phyloP scores from a whole-genome alignment of 2,797 vertebrate species.

The Gila robusta region DNA sequence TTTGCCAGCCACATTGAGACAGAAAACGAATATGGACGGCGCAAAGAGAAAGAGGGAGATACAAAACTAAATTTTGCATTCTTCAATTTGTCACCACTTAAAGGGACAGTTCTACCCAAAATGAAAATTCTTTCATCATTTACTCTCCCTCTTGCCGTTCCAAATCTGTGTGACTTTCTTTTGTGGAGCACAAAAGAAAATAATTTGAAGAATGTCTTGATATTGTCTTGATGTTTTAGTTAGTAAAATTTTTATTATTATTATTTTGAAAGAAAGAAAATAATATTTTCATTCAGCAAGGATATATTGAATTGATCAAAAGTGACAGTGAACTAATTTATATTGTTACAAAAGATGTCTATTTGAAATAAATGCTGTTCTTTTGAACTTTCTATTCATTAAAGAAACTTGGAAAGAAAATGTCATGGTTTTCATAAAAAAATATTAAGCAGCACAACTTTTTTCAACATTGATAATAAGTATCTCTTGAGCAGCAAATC shows the following conservation, averaged over 20 bases:
- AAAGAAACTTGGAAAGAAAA: not conserved
- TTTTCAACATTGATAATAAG: not conserved
- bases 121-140: slow-evolving; percentile 10
- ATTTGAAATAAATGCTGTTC: not conserved
- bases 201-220: not conserved
- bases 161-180: not conserved
- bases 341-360: not conserved
- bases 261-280: not conserved
- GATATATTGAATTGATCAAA: not conserved
- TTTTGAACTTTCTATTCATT: not conserved
- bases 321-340: not conserved
- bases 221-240: not conserved
- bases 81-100: slow-evolving; percentile 84
- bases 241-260: not conserved
- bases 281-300: not conserved
- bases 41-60: slow-evolving; percentile 65
- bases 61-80: slow-evolving; percentile 43
- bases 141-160: not conserved
- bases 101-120: slow-evolving; percentile 47
- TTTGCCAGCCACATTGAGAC: slow-evolving; percentile 91
- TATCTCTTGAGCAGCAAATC: not conserved
- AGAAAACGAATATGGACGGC: slow-evolving; percentile 90
- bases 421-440: not conserved
- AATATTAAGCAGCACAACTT: not conserved
- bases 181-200: not conserved